Evolutionary conservation across 2,113 vertebrate species (phyloP), one percentile per base, ranked within the genome.

Genomic region (Xyrauchen texanus): DNA sequence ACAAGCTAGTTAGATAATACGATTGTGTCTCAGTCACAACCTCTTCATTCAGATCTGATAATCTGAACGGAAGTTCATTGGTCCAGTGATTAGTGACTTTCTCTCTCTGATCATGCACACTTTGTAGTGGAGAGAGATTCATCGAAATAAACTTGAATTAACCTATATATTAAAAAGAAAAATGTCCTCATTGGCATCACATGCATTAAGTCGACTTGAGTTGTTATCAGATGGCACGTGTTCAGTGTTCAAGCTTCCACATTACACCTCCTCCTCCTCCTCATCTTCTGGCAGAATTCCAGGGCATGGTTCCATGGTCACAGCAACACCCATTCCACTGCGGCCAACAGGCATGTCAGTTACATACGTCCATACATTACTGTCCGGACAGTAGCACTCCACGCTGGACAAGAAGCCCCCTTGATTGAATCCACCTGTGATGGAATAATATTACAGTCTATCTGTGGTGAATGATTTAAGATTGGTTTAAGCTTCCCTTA

Each of bases 221-320:
- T 47, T 11, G 62, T 55, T 3, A 65, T 55, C 47, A 64, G 51
- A 53, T 62, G 71, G 71, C 71, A 74, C 70, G 5, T 55, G 60
- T n/a, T 67, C 61, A 60, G 4, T 5, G 15, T 8, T 3, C 21
- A 34, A 1, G 21, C 21, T 34, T 34, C 21, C 21, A 34, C 21
- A 12, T 61, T 46, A 73, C 10, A 73, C 57, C 47, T 85, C 80
- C 4, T 88, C 86, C 7, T 83, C 77, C 0, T 34, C 90, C 7
- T 90, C 89, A 7, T 82, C 76, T 7, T 91, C 89, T 0, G 85
- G 77, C 77, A 93, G 86, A 83, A 80, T 90, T 71, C 91, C 90
- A 0, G 93, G 94, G 75, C 94, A 95, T 2, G 94, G 93, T 87
- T 95, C 94, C 94, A 95, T 95, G 84, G 93, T 95, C 8, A 95